Evolutionary conservation across 2,113 vertebrate species (phyloP), one percentile per base, ranked within the genome.

Genomic region (Gorilla gorilla): DNA sequence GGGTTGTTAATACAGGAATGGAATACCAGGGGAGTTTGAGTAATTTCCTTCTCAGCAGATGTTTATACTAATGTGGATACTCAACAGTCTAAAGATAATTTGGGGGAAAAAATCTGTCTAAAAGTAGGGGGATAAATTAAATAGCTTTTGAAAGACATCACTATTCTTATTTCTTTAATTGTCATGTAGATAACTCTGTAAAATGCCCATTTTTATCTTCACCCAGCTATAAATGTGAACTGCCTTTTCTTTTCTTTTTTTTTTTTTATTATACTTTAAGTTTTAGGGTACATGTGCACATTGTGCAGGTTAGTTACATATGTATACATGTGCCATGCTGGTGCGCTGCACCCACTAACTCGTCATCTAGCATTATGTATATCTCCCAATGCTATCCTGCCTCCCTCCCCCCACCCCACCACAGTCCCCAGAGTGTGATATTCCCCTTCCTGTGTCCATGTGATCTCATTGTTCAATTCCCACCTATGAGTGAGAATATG

Each of bases 41-140:
- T 93, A 97, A 96, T 96, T 95, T 91, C 94, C 90, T 98, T 82
- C 50, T 32, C 81, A 92, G 72, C 88, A 97, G 86, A 98, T 98
- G 94, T 97, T 98, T 96, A 95, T 94, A 90, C 78, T 86, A 93
- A 90, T 89, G 55, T 45, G 66, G 87, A 86, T 89, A 43, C 78
- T 96, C 57, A 40, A 25, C 9, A 45, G 40, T 82, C 88, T 96
- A 59, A 89, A 86, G 89, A 89, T 91, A 78, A 97, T 97, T 91
- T 90, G 52, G 92, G 94, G 5, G 73, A 97, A 98, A 95, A 98
- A 61, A 30, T 70, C 59, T 87, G 55, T 70, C 75, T 95, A n/a
- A 90, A 85, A 93, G 76, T 45, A 38, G 64, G 70, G 52, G 23
- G 48, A 86, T 75, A 70, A 78, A 90, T 90, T 83, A 81, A 94